Evolutionary conservation across 1,140 invertebrate species (phyloP).

Genomic region (Chlorops oryzae): DNA sequence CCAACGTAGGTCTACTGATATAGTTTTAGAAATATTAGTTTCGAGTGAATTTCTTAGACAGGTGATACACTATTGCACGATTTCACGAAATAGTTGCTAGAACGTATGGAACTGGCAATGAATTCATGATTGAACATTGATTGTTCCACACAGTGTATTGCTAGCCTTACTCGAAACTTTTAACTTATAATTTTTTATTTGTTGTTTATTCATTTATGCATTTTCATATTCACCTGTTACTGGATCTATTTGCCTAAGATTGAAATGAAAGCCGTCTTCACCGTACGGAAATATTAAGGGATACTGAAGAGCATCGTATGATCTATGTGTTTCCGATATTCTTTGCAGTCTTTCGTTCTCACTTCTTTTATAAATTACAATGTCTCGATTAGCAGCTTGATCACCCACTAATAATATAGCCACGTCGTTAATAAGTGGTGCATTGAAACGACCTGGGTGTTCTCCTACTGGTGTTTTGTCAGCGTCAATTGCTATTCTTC

Average conservation of each 20-base stretch:
- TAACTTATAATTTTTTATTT: no score
- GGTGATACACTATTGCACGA: no score
- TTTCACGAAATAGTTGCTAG: no score
- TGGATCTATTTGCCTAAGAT: slow-evolving; percentile 12
- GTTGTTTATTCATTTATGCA: not conserved
- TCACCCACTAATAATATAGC: slow-evolving; percentile 44
- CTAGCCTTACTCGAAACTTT: no score
- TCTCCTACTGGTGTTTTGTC: slow-evolving; percentile 43
- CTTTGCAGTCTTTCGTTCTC: slow-evolving; percentile 14
- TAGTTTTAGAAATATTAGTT: no score
- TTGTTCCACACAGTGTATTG: no score
- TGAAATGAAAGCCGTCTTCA: slow-evolving; percentile 45
- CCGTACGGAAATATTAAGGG: slow-evolving; percentile 48
- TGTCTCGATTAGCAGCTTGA: slow-evolving; percentile 16
- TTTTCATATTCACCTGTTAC: slow-evolving; percentile 4
- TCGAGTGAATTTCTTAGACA: no score
- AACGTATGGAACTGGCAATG: no score
- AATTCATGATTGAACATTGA: no score
- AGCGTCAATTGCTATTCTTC: no score
- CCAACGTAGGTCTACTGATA: no score
- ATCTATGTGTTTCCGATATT: slow-evolving; percentile 41
- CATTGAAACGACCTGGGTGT: slow-evolving; percentile 49
- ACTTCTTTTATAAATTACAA: slow-evolving; percentile 17
- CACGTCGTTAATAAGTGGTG: slow-evolving; percentile 43
- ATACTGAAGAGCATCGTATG: slow-evolving; percentile 49